A percentile compares a stretch with the other conserved stretches of the same genome.
Conservation (phyloP, 2,797 vertebrate genomes). For the Propithecus deckenii region DNA sequence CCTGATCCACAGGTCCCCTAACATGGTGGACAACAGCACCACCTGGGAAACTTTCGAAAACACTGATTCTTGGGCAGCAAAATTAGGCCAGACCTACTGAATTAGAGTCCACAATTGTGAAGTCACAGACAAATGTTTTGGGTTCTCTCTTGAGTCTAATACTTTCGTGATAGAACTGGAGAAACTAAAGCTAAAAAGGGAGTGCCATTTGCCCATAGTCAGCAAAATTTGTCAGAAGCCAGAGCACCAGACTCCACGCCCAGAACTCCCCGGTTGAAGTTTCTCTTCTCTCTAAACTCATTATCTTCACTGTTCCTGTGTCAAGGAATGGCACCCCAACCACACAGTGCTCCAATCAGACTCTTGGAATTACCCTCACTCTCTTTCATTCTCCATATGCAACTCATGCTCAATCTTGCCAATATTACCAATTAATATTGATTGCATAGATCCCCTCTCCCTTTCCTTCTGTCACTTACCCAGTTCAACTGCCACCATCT, state of each 20-base stretch:
- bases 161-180: background rate
- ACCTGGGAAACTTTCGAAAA: background rate
- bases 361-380: background rate
- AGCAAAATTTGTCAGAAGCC: background rate
- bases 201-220: background rate
- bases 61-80: background rate
- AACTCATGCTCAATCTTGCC: background rate
- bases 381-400: background rate
- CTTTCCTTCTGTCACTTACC: background rate
- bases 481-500: background rate
- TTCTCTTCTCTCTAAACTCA: background rate
- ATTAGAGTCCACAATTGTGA: background rate
- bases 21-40: background rate
- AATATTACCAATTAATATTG: background rate
- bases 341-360: background rate
- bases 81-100: background rate
- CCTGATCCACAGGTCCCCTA: background rate
- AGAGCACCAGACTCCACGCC: background rate
- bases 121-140: background rate
- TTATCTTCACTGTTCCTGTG: background rate
- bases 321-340: background rate
- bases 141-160: background rate
- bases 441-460: background rate
- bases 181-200: background rate
- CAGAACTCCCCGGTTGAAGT: background rate